Percentiles rank a stretch among this genome's conserved stretches.
Evolutionary conservation across 2,797 vertebrate genomes (phyloP).

Genomic region (Argyrosomus regius): DNA sequence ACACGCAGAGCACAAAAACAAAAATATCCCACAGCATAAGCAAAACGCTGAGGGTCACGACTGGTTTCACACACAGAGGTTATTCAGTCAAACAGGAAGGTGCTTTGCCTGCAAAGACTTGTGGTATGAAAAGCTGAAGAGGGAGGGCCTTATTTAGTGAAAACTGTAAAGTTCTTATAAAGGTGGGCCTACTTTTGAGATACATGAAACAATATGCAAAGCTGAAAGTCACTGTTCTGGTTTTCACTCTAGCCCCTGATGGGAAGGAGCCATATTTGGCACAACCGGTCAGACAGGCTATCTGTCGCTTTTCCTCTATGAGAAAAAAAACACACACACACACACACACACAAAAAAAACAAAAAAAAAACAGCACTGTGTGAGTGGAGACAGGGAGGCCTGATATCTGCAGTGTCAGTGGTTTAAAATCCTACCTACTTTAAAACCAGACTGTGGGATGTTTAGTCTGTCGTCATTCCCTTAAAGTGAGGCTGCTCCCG

Average conservation of each 20-base stretch:
- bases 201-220: constrained; percentile 46
- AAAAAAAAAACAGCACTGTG: constrained; percentile 24
- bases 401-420: constrained; percentile 34
- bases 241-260: constrained; percentile 50
- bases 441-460: constrained; percentile 59
- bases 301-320: constrained; percentile 48
- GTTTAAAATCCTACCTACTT: constrained; percentile 43
- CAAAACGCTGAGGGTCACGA: constrained; percentile 44
- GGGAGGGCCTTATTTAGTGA: constrained; percentile 23
- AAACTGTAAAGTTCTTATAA: constrained; percentile 47
- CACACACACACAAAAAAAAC: neutral
- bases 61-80: constrained; percentile 50
- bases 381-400: constrained; percentile 36
- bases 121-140: constrained; percentile 46
- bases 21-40: constrained; percentile 50
- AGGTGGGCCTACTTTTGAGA: constrained; percentile 41
- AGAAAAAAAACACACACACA: neutral
- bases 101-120: constrained; percentile 83
- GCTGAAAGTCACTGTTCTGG: constrained; percentile 40
- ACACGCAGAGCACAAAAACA: constrained; percentile 42
- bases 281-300: constrained; percentile 70
- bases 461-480: constrained; percentile 64
- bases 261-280: constrained; percentile 67
- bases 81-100: constrained; percentile 52
- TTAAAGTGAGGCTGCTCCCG: constrained; percentile 64